phyloP scores from a whole-genome alignment of 2,113 vertebrate genomes.

The Meles meles region DNA sequence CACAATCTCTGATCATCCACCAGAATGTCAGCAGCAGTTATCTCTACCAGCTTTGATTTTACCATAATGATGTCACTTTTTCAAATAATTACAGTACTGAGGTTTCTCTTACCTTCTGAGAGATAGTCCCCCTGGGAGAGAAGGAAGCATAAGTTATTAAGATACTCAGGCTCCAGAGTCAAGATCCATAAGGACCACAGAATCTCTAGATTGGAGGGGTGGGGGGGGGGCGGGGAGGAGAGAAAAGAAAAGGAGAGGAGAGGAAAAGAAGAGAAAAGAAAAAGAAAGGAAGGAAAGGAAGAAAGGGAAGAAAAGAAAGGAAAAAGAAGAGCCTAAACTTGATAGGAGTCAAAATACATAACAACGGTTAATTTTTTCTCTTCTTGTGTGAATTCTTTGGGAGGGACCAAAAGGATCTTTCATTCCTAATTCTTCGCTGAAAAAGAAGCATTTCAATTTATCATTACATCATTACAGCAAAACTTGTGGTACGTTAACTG shows the following conservation, averaged over 20 bases:
- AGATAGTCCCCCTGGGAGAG: background rate
- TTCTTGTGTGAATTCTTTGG: background rate
- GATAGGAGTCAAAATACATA: background rate
- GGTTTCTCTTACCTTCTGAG: background rate
- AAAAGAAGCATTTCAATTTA: conserved; percentile 8
- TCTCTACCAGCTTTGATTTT: background rate
- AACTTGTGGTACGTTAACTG: background rate
- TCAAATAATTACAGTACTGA: conserved; percentile 27
- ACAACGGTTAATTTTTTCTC: background rate
- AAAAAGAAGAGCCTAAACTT: background rate
- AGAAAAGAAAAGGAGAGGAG: fast-evolving
- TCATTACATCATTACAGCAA: background rate
- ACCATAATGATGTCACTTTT: background rate
- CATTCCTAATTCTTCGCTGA: background rate
- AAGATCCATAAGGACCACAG: too few species aligned
- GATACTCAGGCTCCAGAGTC: too few species aligned
- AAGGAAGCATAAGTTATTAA: too few species aligned
- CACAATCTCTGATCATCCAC: background rate
- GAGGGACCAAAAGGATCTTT: background rate
- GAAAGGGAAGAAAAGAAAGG: background rate
- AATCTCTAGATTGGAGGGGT: too few species aligned
- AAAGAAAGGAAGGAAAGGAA: background rate
- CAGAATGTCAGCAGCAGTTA: background rate
- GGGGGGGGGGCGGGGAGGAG: background rate
- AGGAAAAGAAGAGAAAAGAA: fast-evolving